Evolutionary conservation across 2,888 invertebrate species (phyloP).

Genomic region (Rhyacophila evoluta): DNA sequence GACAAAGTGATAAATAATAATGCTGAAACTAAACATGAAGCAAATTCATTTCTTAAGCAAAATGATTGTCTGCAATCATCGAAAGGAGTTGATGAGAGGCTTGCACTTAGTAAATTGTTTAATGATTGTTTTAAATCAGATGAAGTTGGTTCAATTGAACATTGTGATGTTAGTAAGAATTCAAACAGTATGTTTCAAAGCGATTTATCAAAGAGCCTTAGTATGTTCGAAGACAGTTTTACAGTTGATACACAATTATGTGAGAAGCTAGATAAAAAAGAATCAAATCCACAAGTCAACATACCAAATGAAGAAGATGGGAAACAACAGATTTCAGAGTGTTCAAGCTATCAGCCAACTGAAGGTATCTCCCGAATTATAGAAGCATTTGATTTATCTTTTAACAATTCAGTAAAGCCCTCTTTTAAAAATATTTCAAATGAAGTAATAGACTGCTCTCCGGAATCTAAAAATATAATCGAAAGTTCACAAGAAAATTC

Average conservation of each 20-base stretch:
- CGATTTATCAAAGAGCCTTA: constrained; percentile 66
- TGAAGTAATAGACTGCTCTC: not conserved
- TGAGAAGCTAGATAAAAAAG: constrained; percentile 62
- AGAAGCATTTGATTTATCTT: not conserved
- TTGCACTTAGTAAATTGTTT: not conserved
- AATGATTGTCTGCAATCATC: not conserved
- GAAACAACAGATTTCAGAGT: not conserved
- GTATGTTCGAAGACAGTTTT: constrained; percentile 72
- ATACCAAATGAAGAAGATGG: not conserved
- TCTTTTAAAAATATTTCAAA: constrained; percentile 46
- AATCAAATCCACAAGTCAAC: too few species aligned
- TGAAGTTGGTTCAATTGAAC: not conserved
- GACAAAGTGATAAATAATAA: not conserved
- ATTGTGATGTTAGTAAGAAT: not conserved
- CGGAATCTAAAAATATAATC: constrained; percentile 28
- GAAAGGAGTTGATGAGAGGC: not conserved
- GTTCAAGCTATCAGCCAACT: not conserved
- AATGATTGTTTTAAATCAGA: not conserved
- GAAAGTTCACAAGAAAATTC: constrained; percentile 59
- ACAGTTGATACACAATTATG: constrained; percentile 68
- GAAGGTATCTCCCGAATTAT: not conserved
- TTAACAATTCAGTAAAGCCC: not conserved
- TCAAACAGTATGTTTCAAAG: constrained; percentile 44
- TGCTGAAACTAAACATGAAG: not conserved
- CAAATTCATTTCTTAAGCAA: not conserved